Percentiles rank a stretch among this genome's conserved stretches.
Conservation (phyloP, 2,113 vertebrate species). For the Laticauda colubrina region DNA sequence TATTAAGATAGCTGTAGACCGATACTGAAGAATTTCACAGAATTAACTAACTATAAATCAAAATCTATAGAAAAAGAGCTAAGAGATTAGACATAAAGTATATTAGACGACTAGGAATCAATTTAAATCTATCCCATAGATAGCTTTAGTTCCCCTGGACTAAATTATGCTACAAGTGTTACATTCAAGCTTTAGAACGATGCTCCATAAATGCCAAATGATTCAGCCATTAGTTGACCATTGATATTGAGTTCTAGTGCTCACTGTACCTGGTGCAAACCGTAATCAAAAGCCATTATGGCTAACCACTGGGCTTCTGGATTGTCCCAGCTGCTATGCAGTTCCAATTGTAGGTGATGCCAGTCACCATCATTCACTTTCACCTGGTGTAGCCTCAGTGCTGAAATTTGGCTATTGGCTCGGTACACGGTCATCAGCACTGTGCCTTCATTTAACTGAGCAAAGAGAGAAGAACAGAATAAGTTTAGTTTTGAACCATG, state of each 20-base stretch:
- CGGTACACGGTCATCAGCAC: constrained; percentile 78
- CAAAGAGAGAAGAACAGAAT: background rate
- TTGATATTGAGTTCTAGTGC: background rate
- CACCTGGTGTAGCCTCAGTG: constrained; percentile 76
- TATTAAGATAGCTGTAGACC: background rate
- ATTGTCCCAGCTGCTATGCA: constrained; percentile 63
- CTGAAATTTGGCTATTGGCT: constrained; percentile 73
- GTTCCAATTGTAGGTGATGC: constrained; percentile 83
- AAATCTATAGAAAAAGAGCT: background rate
- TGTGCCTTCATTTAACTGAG: constrained; percentile 79
- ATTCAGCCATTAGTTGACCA: background rate
- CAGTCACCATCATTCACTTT: constrained; percentile 84
- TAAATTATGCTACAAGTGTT: background rate
- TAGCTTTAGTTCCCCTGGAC: background rate
- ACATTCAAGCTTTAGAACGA: background rate
- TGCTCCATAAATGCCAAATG: background rate
- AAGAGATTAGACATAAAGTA: background rate
- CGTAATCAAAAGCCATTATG: constrained; percentile 82
- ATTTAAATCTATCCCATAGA: background rate
- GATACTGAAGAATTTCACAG: background rate
- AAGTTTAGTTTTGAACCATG: background rate
- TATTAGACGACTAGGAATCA: background rate
- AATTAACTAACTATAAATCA: background rate
- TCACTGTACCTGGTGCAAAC: constrained; percentile 78
- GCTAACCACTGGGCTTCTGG: constrained; percentile 64